Conservation (phyloP, 2,797 vertebrate species). For the Sphenodon punctatus region DNA sequence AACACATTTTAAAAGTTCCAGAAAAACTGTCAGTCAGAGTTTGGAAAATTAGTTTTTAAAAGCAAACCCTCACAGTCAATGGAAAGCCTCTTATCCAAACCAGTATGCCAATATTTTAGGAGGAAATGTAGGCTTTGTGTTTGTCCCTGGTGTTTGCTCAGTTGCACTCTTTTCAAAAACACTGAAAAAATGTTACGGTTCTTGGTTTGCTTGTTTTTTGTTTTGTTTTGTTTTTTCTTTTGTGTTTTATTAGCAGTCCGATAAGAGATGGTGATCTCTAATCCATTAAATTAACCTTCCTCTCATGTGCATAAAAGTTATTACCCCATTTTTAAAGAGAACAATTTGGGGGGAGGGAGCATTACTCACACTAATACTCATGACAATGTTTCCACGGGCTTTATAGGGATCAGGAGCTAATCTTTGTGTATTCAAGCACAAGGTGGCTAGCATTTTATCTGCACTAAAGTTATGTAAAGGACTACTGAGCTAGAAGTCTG, state of each 20-base stretch:
- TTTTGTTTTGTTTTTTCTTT: no score
- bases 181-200: no score
- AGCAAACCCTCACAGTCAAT: neutral
- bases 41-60: neutral
- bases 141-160: no score
- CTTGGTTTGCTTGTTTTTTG: no score
- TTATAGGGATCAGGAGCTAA: neutral
- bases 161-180: no score
- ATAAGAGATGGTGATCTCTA: slow-evolving; percentile 1
- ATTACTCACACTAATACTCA: no score
- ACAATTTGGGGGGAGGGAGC: neutral
- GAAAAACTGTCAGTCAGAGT: neutral
- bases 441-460: no score
- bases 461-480: no score
- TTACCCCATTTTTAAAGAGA: slow-evolving; percentile 7
- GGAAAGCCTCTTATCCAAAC: neutral
- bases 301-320: no score
- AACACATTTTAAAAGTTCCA: neutral
- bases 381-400: neutral
- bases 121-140: no score
- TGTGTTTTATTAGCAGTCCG: no score
- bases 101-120: no score
- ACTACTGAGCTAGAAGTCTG: neutral
- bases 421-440: neutral
- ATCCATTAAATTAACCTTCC: slow-evolving; percentile 32